Conservation (phyloP, 1,140 invertebrate genomes). For the Bemisia tabaci region DNA sequence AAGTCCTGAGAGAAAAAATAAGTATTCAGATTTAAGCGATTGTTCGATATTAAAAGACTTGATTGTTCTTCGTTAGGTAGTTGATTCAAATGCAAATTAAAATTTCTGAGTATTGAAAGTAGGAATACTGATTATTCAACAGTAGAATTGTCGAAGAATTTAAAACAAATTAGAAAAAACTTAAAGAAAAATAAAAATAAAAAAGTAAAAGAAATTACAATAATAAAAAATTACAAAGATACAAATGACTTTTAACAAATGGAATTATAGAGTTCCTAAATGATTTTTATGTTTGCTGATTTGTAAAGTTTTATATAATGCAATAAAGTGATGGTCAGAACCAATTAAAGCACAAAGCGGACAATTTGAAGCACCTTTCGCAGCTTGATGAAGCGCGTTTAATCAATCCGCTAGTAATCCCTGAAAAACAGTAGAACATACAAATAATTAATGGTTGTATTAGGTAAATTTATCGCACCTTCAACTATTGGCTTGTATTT, state of each 20-base stretch:
- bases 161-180: neutral
- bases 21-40: no score
- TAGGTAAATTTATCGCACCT: neutral
- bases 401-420: slow-evolving; percentile 39
- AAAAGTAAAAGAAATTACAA: neutral
- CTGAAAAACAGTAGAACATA: slow-evolving; percentile 10
- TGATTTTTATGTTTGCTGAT: neutral
- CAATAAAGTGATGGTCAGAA: neutral
- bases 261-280: neutral
- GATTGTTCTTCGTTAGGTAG: no score
- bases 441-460: neutral
- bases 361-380: neutral
- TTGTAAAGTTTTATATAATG: neutral
- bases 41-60: no score
- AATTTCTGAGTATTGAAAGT: no score
- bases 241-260: neutral
- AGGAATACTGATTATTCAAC: no score
- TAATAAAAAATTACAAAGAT: neutral
- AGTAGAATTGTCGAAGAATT: no score
- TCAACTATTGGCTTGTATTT: no score
- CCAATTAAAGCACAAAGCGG: neutral
- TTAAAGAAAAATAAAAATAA: neutral
- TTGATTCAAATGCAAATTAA: no score
- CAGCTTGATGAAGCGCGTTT: slow-evolving; percentile 3
- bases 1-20: no score